Base-by-base conservation (phyloP, 1,140 invertebrate species). In the Scaptomyza pallida region DNA sequence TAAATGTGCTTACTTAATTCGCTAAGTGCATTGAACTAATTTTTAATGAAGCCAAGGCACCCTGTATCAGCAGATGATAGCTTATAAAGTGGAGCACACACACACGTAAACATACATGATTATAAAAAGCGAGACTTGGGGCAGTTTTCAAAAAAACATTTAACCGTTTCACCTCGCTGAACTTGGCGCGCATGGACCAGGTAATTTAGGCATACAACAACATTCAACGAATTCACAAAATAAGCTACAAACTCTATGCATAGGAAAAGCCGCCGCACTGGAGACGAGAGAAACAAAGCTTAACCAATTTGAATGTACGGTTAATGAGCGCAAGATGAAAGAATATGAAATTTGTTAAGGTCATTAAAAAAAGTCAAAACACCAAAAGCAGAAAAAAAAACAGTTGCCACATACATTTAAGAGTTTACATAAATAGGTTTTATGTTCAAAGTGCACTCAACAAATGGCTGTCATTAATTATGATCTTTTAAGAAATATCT, bases 161-260 rank as follows among this genome's bases (percentile, higher is more conserved):
- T 61, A 69, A 73, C 55, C 64, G 65, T 73, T 73, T 69, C 71
- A 73, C 64, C 64, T 73, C 71, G 71, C 65, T 73, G 71, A 69
- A 56, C 71, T 73, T 69, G 57, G 57, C 30, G 57, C 19, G 33
- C 65, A 69, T 47, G 15, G 51, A n/a, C 12, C 45, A 68, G 48
- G 48, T 60, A 60, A 68, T 67, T 72, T 72, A 72, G 26, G 48
- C 70, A 68, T 52, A 52, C 12, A 59, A 64, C 60, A 64, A 54
- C n/a, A 52, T 62, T 54, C 65, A 69, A 63, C 67, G 17, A 56
- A 35, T 40, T 50, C 12, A 61, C 59, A 55, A 69, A 43, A 17
- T 41, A 47, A 37, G 30, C 40, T 37, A 69, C 50, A 61, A 69
- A 52, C 56, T n/a, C n/a, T 37, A 26, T 45, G 26, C 23, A 26